Base-by-base conservation (phyloP, 2,797 vertebrate species). In the Leptatherina wallacei region DNA sequence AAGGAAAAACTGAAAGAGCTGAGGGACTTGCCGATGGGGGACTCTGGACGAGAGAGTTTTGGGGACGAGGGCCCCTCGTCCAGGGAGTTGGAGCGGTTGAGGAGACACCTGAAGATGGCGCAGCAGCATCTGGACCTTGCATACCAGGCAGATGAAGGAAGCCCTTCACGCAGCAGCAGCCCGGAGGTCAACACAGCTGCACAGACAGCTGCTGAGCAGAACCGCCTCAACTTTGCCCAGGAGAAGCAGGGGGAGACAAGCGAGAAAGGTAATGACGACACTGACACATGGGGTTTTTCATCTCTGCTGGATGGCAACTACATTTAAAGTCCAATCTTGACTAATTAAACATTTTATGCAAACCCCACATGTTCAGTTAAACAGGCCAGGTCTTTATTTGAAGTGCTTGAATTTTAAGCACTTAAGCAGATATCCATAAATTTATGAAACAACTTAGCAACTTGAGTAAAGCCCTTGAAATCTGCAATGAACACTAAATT, bases 91-190 rank as follows among this genome's bases (percentile, higher is more conserved):
- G 95, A 96, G 62, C 89, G 92, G 27, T 81, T 97, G 73, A 92
- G 93, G 6, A 92, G 94, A 73, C 96, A 97, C 81, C 93, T 97
- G 72, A 95, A 95, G 75, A 73, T 96, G 85, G 96, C 96, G 2
- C 96, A 97, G 86, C 95, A 96, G 80, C 96, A 97, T 72, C 92
- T 97, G 80, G 95, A 96, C 78, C 91, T 95, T 82, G 96, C 95
- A 56, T 96, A 95, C 90, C 95, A 91, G 58, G 88, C 81, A 0
- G 94, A 93, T 0, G 92, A 93, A 3, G 91, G 89, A 47, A 93
- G 87, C 74, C 92, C 93, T 1, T 92, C 95, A 0, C 86, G 95
- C 3, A 96, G 95, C 89, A 96, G 94, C 92, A 96, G 95, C 83
- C 96, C 96, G 0, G 96, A 96, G 89, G 94, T 94, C 68, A 95